Evolutionary conservation across 2,113 vertebrate species (phyloP), one percentile per base, ranked within the genome.

Genomic region (Symphodus melops): DNA sequence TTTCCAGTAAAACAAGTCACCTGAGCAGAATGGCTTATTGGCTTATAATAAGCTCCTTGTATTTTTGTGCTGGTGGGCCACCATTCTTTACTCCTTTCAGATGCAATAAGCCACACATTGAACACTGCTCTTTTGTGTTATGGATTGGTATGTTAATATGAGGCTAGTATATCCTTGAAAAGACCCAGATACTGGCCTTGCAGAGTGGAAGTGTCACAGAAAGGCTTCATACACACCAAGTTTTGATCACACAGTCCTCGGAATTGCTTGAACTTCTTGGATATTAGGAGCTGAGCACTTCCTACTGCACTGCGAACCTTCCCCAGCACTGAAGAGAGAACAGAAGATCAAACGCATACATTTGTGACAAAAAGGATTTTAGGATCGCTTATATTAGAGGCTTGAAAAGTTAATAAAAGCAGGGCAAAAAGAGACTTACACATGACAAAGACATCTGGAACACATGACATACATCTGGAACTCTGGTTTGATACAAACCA

Each of bases 191-290:
- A 17, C 3, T 19, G 3, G 39, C 60, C 39, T 8, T 72, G 17
- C 16, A 23, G 8, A 20, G 33, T 20, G n/a, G 37, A 68, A 16
- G 17, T 1, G 10, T 21, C 52, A 69, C 10, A 85, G 17, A 53
- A 41, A 55, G 21, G 8, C 42, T 21, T 39, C 8, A 94, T 51
- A 96, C 96, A 94, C 85, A 99, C 98, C 97, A 99, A 88, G 94
- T 99, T 99, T 91, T 99, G 97, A 68, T 99, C 97, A 93, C 98
- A 99, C 89, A 99, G 95, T 76, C 97, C 97, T 1, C 95, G 96
- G 91, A 99, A 99, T 89, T 99, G 98, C 93, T 98, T 96, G 93
- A 99, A 99, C 94, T 99, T 99, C 91, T 95, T 92, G 61, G 93
- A 91, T 75, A 95, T 95, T 1, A 95, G 89, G 79, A 94, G 93